Percentiles rank a stretch among this genome's conserved stretches.
Evolutionary conservation across 2,113 vertebrate genomes (phyloP).

Genomic region (Pseudorasbora parva): DNA sequence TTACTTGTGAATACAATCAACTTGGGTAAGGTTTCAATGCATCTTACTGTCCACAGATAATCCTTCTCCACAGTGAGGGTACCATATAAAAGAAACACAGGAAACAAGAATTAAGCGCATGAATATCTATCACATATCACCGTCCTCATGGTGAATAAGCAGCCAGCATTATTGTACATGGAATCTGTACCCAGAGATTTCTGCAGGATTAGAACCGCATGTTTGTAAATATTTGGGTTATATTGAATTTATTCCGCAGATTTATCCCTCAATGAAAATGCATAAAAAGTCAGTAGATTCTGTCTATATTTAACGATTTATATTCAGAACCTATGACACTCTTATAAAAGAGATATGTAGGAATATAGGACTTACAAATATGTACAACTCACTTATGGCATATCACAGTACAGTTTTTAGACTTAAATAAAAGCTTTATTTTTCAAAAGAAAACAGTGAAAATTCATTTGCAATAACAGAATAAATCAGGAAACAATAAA

Average conservation of each 20-base stretch:
- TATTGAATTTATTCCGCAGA: not conserved
- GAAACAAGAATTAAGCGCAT: not conserved
- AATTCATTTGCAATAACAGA: not conserved
- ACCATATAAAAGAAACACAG: not conserved
- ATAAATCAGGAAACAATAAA: not conserved
- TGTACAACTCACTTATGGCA: slow-evolving; percentile 4
- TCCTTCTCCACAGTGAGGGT: not conserved
- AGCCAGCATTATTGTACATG: not conserved
- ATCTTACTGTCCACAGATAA: not conserved
- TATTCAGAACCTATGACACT: not conserved
- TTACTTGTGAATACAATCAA: not conserved
- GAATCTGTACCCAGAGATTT: not conserved
- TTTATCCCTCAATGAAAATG: not conserved
- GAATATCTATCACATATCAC: not conserved
- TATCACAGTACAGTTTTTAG: slow-evolving; percentile 38
- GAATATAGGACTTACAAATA: slow-evolving; percentile 6
- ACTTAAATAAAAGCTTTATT: slow-evolving; percentile 18
- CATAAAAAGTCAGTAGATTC: not conserved
- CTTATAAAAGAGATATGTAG: not conserved
- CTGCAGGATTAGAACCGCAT: not conserved
- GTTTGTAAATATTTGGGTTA: not conserved
- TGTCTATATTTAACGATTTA: not conserved
- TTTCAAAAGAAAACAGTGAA: not conserved
- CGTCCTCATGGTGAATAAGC: not conserved
- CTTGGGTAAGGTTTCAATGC: not conserved